Base-by-base conservation (phyloP, 2,113 vertebrate genomes). In the Circaetus cinerascens region DNA sequence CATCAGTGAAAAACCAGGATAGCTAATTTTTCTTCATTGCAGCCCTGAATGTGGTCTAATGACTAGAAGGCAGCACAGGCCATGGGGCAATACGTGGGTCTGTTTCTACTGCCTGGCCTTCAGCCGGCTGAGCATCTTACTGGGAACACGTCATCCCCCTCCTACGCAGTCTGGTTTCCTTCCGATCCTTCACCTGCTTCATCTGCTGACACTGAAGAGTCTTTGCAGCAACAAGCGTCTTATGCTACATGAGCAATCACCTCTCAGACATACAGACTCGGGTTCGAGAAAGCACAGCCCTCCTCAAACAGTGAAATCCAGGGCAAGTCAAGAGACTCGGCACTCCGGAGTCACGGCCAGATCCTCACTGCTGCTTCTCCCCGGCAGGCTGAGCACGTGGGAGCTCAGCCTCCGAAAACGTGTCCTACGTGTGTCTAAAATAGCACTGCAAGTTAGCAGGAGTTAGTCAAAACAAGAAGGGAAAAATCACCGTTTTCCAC, bases 31-130 rank as follows among this genome's bases (percentile, higher is more conserved):
- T 6, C 48, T 2, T 23, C 3, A 2, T 1, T 14, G 3, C 55
- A 36, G 26, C 2, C n/a, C 60, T 15, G 26, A 34, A n/a, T 1
- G 29, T 8, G 30, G 45, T 32, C 14, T 25, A 14, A 10, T 1
- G 32, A 23, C 34, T 2, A 12, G 32, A 38, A 22, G 43, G 75
- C 21, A 69, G 55, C 53, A 36, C 10, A 8, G 29, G 27, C 43
- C 73, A 12, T 0, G 1, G 17, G 60, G 5, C 11, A 17, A 4
- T 2, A n/a, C 1, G 0, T 1, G 41, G 45, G 2, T 14, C 46
- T 3, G 2, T 8, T n/a, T 4, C 57, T 53, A 3, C 57, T 18
- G 45, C 67, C 75, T 4, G 15, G 23, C 63, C 59, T 62, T 10
- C 5, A 2, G 26, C 32, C 15, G 15, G 10, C 46, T 5, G 36